Evolutionary conservation across 2,888 invertebrate species (phyloP).

Genomic region (Drosophila longiperda): DNA sequence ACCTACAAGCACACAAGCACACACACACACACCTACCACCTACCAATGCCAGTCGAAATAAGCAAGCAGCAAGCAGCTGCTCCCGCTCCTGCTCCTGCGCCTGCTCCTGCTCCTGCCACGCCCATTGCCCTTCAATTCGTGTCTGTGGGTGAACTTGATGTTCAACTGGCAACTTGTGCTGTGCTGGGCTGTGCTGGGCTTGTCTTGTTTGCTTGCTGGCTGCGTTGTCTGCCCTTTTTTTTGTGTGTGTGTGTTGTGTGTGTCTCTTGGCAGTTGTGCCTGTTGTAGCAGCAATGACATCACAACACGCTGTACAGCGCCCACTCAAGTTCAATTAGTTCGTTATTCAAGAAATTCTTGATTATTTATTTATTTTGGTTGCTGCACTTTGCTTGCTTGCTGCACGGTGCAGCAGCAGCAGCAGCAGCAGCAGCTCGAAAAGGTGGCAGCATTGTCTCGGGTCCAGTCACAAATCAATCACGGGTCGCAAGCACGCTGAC

Average conservation of each 20-base stretch:
- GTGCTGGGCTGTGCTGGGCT: background rate
- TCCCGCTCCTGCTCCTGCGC: constrained; percentile 17
- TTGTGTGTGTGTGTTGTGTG: background rate
- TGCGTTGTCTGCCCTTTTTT: background rate
- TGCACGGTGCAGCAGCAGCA: constrained; percentile 6
- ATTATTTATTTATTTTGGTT: background rate
- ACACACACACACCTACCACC: background rate
- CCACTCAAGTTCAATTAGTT: constrained; percentile 35
- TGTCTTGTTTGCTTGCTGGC: background rate
- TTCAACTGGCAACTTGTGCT: constrained; percentile 32
- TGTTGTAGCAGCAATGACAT: constrained; percentile 30
- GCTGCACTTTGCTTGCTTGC: constrained; percentile 13
- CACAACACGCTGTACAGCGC: constrained; percentile 20
- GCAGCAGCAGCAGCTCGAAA: constrained; percentile 26
- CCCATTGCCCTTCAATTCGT: constrained; percentile 36
- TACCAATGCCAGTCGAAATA: constrained; percentile 34
- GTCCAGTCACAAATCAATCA: constrained; percentile 39
- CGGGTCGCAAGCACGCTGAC: constrained; percentile 4
- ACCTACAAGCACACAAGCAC: background rate
- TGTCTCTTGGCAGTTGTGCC: constrained; percentile 25
- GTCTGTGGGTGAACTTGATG: constrained; percentile 37
- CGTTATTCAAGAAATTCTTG: background rate
- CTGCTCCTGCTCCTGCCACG: constrained; percentile 43
- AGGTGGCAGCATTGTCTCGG: constrained; percentile 17
- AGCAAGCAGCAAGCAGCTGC: constrained; percentile 6